Evolutionary conservation across 2,113 vertebrate species (phyloP).

Genomic region (Colinus virginianus): DNA sequence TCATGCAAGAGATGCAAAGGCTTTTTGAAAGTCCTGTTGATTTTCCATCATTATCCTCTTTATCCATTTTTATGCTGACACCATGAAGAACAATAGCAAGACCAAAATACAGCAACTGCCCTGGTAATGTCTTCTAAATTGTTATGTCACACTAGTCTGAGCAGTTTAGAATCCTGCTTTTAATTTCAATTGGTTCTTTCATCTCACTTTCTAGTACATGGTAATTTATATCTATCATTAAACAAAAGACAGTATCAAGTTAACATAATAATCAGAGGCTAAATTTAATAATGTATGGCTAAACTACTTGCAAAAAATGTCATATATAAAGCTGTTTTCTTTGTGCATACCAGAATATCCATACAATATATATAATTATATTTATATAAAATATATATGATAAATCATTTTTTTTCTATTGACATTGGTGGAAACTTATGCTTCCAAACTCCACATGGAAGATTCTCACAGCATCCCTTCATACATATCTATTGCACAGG

Average conservation of each 20-base stretch:
- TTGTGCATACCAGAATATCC: not conserved
- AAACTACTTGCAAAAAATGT: not conserved
- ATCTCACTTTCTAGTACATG: not conserved
- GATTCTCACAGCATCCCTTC: not conserved
- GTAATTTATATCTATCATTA: not conserved
- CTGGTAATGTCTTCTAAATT: not conserved
- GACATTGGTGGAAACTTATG: not conserved
- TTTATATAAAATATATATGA: not conserved
- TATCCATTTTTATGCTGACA: not conserved
- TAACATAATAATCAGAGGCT: not conserved
- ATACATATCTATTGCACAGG: rapidly evolving
- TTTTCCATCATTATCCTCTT: not conserved
- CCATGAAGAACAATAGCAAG: not conserved
- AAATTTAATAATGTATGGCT: not conserved
- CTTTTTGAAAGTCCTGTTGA: not conserved
- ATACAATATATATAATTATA: not conserved
- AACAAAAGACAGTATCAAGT: not conserved
- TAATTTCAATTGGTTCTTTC: not conserved
- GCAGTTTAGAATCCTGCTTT: conserved; percentile 7
- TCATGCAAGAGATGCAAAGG: not conserved
- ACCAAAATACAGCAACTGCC: not conserved
- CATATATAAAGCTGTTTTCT: not conserved
- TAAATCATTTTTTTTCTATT: not conserved
- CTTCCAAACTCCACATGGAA: not conserved
- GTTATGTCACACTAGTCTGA: not conserved